Evolutionary conservation across 2,113 vertebrate genomes (phyloP).

Genomic region (Heterotilapia buettikoferi): DNA sequence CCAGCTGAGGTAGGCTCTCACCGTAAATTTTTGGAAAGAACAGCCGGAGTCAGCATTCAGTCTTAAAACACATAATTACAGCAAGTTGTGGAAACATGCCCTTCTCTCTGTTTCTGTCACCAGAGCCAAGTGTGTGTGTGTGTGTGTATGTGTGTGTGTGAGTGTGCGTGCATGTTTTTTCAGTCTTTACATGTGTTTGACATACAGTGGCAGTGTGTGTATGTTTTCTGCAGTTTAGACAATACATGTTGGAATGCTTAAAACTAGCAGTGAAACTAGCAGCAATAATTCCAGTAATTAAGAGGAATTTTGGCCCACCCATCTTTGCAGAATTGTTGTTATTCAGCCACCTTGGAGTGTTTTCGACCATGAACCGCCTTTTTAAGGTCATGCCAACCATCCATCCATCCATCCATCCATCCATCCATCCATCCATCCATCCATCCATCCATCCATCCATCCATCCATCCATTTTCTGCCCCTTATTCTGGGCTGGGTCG

Average conservation of each 20-base stretch:
- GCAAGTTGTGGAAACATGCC: background rate
- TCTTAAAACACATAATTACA: slow-evolving; percentile 52
- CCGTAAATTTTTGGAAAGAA: slow-evolving; percentile 19
- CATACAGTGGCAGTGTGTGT: background rate
- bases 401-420: background rate
- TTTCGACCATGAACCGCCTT: background rate
- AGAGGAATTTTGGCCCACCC: background rate
- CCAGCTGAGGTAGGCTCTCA: slow-evolving; percentile 37
- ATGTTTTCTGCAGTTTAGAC: background rate
- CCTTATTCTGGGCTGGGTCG: background rate
- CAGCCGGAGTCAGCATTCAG: slow-evolving; percentile 38
- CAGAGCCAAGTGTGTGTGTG: background rate
- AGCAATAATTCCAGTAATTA: background rate
- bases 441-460: background rate
- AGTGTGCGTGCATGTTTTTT: background rate
- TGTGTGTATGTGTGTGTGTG: background rate
- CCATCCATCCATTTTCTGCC: background rate
- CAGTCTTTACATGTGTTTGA: background rate
- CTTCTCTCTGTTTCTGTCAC: background rate
- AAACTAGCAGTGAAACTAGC: background rate
- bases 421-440: background rate
- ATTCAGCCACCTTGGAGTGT: background rate
- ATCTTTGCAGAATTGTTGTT: background rate
- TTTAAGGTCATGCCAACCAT: background rate
- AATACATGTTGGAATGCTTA: background rate